Base-by-base conservation (phyloP, 2,888 invertebrate species). In the Rhimphoctona megacephalus region DNA sequence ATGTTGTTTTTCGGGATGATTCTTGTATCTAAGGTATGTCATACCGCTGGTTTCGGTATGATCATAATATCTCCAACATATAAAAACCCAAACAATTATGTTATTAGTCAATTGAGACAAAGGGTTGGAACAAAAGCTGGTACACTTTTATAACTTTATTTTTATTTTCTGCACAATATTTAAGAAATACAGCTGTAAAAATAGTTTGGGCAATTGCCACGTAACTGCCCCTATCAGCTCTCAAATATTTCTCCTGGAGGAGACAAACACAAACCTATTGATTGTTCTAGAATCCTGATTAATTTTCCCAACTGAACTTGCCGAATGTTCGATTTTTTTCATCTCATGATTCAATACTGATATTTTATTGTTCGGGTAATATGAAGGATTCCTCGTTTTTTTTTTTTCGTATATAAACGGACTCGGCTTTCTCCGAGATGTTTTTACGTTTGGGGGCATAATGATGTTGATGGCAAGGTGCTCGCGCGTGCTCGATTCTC, bases 381-480 rank as follows among this genome's bases (percentile, higher is more conserved):
- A 52, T 6, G 19, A n/a, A 52, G 49, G 19, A 52, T 19, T 49
- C 22, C n/a, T 73, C 17, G 17, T 33, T 64, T 43, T 25, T 33
- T 64, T 43, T 25, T 14, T 1, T 39, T 25, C 67, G 43, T 22
- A 22, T 43, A 61, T 61, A 6, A 61, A 61, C 25, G 7, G 39
- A 70, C 8, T 64, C 25, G 46, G 61, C 74, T 78, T 67, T 78
- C 78, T 67, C 67, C 78, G 52, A 78, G 36, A 52, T 67, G 36
- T 67, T 78, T 19, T 67, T 67, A 25, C 67, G 52, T 49, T 77
- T 66, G 33, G 14, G 30, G 22, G 49, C 11, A 49, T n/a, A 33
- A 30, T 14, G 77, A 77, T 66, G 69, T 25, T 22, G 69, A 54
- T 43, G 67, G 82, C 82, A 82, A 82, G 82, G 76, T 82, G 82